These are phyloP conservation scores for Benthochromis sp. DNA, from an alignment of 2,113 vertebrate genomes.

Conservation along the genomic window DNA sequence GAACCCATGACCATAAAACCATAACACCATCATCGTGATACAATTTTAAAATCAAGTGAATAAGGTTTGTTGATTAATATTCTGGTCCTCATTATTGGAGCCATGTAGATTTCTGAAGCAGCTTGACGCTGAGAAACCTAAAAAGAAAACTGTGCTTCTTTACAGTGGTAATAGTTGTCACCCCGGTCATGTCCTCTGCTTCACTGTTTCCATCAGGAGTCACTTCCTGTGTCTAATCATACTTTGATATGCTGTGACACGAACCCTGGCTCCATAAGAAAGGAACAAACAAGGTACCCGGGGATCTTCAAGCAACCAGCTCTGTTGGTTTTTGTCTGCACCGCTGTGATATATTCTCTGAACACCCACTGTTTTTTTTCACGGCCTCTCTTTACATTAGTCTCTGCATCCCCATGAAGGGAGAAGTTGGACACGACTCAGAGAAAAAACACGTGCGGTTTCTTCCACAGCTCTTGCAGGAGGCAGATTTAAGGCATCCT, in stretches of 20 bases:
- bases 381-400: constrained; percentile 44
- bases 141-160: background rate
- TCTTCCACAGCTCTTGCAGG: background rate
- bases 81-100: background rate
- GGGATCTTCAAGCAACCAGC: constrained; percentile 20
- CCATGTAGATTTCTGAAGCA: background rate
- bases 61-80: background rate
- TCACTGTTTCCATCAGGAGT: constrained; percentile 7
- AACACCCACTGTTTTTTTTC: constrained; percentile 37
- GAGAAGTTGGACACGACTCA: constrained; percentile 30
- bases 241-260: constrained; percentile 52
- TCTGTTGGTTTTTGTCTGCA: constrained; percentile 40
- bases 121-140: background rate
- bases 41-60: background rate
- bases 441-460: constrained; percentile 8
- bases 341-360: constrained; percentile 24
- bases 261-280: constrained; percentile 29
- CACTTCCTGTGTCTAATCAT: constrained; percentile 54
- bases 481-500: constrained; percentile 23
- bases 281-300: constrained; percentile 40
- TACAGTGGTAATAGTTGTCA: background rate
- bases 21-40: background rate
- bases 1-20: background rate
- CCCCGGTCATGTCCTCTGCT: background rate
- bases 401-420: constrained; percentile 21